Conservation (phyloP, 2,797 vertebrate genomes). For the Cuculus canorus region DNA sequence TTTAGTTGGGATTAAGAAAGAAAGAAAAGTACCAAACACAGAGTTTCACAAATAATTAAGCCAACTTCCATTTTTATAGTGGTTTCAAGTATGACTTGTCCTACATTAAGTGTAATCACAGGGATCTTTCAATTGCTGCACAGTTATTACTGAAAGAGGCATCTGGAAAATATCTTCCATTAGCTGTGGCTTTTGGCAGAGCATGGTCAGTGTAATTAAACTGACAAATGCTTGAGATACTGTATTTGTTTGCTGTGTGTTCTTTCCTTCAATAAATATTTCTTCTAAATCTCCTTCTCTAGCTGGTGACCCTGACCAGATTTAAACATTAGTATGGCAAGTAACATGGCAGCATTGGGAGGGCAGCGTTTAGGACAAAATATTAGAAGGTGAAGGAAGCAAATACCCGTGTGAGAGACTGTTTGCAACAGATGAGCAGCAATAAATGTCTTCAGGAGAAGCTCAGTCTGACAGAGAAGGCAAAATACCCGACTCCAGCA, state of each 20-base stretch:
- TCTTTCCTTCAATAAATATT: slow-evolving; percentile 29
- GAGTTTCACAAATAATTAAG: not conserved
- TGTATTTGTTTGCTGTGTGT: not conserved
- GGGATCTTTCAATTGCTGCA: not conserved
- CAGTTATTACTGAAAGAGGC: not conserved
- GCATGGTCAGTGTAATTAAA: slow-evolving; percentile 12
- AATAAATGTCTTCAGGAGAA: not conserved
- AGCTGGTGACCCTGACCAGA: not conserved
- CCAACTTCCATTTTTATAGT: not conserved
- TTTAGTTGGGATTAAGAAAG: not conserved
- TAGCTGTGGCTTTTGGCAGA: slow-evolving; percentile 11
- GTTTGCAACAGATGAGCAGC: not conserved
- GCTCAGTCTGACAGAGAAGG: not conserved
- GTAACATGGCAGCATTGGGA: not conserved
- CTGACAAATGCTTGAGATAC: slow-evolving; percentile 11
- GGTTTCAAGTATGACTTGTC: not conserved
- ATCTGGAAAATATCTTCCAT: slow-evolving; percentile 40
- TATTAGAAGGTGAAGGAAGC: not conserved
- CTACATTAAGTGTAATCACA: not conserved
- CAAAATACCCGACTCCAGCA: not conserved
- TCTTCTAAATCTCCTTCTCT: not conserved
- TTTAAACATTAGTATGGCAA: not conserved
- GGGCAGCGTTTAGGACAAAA: not conserved
- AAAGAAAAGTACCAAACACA: not conserved
- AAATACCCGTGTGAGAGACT: not conserved